phyloP scores from a whole-genome alignment of 37 sponge, comb jelly and placozoan species.

The Cladorhizidae sp. region DNA sequence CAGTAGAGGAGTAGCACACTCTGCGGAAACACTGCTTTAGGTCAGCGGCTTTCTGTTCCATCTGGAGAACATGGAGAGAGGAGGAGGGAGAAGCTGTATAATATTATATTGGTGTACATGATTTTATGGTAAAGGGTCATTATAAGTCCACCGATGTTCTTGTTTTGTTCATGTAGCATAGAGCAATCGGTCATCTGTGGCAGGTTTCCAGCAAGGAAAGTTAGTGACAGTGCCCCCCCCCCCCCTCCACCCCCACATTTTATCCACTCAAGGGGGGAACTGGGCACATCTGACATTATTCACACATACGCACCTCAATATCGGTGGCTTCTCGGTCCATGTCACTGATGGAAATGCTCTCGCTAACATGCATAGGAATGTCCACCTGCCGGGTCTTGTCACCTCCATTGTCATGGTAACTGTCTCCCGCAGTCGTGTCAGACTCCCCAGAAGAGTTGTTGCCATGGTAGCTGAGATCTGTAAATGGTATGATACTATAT shows the following conservation, averaged over 20 bases:
- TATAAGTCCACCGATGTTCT: no score
- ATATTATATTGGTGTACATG: no score
- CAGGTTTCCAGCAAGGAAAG: no score
- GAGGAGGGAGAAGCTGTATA: no score
- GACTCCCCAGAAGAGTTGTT: constrained; percentile 62
- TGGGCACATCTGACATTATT: no score
- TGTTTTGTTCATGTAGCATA: no score
- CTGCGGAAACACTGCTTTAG: constrained; percentile 36
- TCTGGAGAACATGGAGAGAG: not conserved
- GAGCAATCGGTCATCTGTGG: no score
- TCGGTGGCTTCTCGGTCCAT: constrained; percentile 56
- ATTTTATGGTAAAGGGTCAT: no score
- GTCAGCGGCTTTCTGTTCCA: constrained; percentile 29
- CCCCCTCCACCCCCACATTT: no score
- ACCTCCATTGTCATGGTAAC: constrained; percentile 18
- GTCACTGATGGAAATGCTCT: constrained; percentile 55
- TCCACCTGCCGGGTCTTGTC: not conserved
- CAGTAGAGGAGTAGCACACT: constrained; percentile 52
- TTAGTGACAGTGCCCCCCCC: no score
- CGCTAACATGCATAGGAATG: constrained; percentile 24
- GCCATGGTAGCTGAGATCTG: constrained; percentile 16
- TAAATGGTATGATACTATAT: not conserved
- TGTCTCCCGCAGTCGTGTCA: constrained; percentile 18
- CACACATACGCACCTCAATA: constrained; percentile 21
- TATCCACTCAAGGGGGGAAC: no score